Base-by-base conservation (phyloP, 2,797 vertebrate species). In the Danio albolineatus region DNA sequence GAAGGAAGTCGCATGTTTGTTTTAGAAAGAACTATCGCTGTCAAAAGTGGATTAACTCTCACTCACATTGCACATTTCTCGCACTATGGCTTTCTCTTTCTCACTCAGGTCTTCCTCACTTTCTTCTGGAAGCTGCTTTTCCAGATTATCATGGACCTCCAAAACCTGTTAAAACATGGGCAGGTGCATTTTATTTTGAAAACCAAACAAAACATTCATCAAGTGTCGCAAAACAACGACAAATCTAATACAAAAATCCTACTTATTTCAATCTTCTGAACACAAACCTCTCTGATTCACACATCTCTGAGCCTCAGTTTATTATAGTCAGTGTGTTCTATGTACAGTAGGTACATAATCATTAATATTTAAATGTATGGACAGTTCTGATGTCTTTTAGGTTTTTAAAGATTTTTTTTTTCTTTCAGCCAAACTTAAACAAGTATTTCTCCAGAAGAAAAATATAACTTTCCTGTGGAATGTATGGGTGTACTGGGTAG, bases 1-100 rank as follows among this genome's bases (percentile, higher is more conserved):
- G 28, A 28, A 3, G 28, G 28, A 28, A 28, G 28, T 28, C 28
- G 1, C 28, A 28, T 28, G 28, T 28, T 28, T 28, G 28, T 28
- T 28, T 28, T 28, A 28, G 28, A 28, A 28, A 28, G 3, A 28
- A 28, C 28, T 9, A 38, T 51, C 13, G 49, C 56, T 5, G 48
- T 53, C 41, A 16, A 44, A 48, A 49, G 41, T 67, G 9, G 21
- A 43, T 43, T 1, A 28, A 10, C 7, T 41, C 57, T 9, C 41
- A 86, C 95, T 95, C 91, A 99, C 97, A 61, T 99, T 99, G 92
- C 97, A 99, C 97, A 99, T 99, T 91, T 98, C 96, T 10, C 97
- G 94, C 80, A 99, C 97, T 0, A 99, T 98, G 21, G 97, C 97
- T 91, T 99, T 99, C 92, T 99, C 97, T 84, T 99, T 98, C 92